Conservation (phyloP, 2,888 invertebrate genomes). For the Cylindroiulus punctatus region DNA sequence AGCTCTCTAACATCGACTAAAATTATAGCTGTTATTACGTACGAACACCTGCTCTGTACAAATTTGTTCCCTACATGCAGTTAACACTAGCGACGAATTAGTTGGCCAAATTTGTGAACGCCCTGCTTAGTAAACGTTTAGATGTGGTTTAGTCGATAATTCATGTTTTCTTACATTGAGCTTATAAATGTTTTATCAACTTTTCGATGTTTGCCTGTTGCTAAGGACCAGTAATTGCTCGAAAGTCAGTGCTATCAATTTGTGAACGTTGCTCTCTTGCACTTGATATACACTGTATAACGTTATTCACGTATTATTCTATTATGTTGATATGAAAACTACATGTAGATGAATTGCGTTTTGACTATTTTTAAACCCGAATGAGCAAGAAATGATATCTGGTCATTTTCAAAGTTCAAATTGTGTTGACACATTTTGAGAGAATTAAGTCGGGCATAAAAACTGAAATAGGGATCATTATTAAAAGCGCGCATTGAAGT, state of each 20-base stretch:
- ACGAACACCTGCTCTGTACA: no score
- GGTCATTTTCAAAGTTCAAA: conserved; percentile 20
- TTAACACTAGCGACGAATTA: no score
- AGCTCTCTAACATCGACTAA: no score
- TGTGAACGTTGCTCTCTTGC: neutral
- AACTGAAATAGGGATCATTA: neutral
- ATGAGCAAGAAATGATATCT: neutral
- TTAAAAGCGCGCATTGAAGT: neutral
- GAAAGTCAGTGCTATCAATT: neutral
- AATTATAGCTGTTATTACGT: no score
- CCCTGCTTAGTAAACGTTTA: neutral
- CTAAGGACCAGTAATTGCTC: neutral
- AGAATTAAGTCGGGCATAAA: neutral
- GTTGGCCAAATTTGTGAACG: neutral
- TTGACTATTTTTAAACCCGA: neutral
- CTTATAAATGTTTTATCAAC: neutral
- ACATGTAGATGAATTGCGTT: neutral
- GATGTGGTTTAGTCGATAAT: neutral
- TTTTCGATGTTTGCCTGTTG: neutral
- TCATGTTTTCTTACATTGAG: neutral
- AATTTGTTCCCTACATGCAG: no score
- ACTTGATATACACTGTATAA: neutral
- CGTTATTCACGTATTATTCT: neutral
- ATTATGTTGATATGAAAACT: neutral
- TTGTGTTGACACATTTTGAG: neutral